A percentile compares a stretch with the other conserved stretches of the same genome.
These are phyloP conservation scores for Cottus gobio DNA, from an alignment of 2,113 vertebrate genomes.

Conservation along the genomic window DNA sequence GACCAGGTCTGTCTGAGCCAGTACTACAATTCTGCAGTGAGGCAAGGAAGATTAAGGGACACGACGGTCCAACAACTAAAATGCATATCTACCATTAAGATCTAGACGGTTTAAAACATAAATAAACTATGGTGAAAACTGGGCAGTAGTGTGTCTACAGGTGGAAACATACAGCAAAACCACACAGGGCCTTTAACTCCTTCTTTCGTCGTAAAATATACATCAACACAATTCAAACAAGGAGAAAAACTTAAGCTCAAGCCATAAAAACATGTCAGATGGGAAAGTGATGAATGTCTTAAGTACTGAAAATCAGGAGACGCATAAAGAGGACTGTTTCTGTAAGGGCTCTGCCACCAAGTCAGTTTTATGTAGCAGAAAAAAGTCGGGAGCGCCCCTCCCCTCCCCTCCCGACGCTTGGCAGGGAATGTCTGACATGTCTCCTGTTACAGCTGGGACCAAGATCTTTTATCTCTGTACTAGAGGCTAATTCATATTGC, in stretches of 20 bases:
- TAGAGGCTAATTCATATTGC: slow-evolving; percentile 67
- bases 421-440: slow-evolving; percentile 71
- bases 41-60: not conserved
- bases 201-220: slow-evolving; percentile 18
- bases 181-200: not conserved
- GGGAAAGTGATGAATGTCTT: slow-evolving; percentile 45
- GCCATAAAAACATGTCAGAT: slow-evolving; percentile 31
- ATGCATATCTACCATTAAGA: too few relatives aligned
- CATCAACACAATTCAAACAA: slow-evolving; percentile 36
- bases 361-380: slow-evolving; percentile 63
- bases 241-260: not conserved
- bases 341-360: slow-evolving; percentile 62
- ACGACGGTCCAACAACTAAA: not conserved
- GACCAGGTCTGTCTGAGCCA: slow-evolving; percentile 32
- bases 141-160: slow-evolving; percentile 13
- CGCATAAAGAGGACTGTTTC: slow-evolving; percentile 53
- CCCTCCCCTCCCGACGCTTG: slow-evolving; percentile 51
- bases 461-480: slow-evolving; percentile 69
- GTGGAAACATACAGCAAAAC: not conserved
- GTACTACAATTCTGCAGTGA: slow-evolving; percentile 5
- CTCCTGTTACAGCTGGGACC: slow-evolving; percentile 75
- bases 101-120: not conserved
- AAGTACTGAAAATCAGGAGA: slow-evolving; percentile 36
- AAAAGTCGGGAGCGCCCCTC: slow-evolving; percentile 5
- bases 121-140: not conserved